Percentiles rank a stretch among this genome's conserved stretches.
Evolutionary conservation across 2,113 vertebrate species (phyloP).

Genomic region (Bubo scandiacus): DNA sequence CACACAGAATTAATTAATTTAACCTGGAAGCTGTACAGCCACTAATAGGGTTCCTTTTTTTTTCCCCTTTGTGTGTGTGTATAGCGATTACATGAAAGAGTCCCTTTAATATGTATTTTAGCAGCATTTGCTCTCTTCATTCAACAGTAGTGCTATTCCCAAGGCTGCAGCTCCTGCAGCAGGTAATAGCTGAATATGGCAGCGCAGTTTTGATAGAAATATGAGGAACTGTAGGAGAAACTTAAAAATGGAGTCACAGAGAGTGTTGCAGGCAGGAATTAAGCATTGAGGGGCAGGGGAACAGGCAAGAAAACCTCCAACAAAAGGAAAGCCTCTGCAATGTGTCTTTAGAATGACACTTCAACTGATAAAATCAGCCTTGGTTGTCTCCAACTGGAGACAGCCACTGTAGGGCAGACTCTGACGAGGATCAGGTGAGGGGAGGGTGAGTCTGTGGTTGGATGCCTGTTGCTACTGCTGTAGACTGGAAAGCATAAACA

Average conservation of each 20-base stretch:
- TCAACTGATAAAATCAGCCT: neutral
- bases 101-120: neutral
- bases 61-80: neutral
- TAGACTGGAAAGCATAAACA: neutral
- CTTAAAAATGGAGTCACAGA: neutral
- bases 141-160: neutral
- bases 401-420: neutral
- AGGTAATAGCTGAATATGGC: neutral
- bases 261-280: neutral
- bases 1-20: neutral
- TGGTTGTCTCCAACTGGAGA: neutral
- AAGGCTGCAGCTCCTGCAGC: neutral
- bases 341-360: neutral
- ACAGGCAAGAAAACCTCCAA: neutral
- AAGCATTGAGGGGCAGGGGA: neutral
- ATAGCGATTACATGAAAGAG: neutral
- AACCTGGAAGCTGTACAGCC: neutral
- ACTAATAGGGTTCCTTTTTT: neutral
- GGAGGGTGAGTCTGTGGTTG: neutral
- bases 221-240: neutral
- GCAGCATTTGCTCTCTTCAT: neutral
- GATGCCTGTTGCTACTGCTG: neutral
- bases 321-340: neutral
- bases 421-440: neutral
- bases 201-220: neutral